A percentile compares a stretch with the other conserved stretches of the same genome.
Conservation (phyloP, 2,113 vertebrate genomes). For the Microtus montanus region DNA sequence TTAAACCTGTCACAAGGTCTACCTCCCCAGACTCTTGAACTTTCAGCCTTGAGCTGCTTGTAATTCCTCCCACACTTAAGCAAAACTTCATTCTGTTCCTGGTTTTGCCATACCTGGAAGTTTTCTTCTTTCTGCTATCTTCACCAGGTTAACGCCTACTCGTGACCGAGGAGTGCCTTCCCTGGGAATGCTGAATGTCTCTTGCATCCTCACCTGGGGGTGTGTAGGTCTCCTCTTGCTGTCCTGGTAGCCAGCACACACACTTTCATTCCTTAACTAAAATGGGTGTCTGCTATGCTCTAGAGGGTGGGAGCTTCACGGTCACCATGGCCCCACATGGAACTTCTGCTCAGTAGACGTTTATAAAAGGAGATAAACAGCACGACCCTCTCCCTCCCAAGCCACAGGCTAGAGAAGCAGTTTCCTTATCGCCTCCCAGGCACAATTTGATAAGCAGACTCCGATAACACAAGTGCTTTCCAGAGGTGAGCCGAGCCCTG, state of each 20-base stretch:
- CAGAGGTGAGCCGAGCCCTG: conserved; percentile 12
- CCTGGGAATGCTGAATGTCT: background rate
- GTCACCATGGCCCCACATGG: background rate
- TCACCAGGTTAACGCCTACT: conserved; percentile 2
- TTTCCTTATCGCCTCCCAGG: background rate
- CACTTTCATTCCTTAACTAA: background rate
- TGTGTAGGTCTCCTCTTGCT: background rate
- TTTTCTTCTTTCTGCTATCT: background rate
- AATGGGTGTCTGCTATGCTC: background rate
- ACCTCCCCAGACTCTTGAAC: conserved; percentile 32
- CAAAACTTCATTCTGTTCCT: conserved; percentile 2
- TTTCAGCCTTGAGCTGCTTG: conserved; percentile 47
- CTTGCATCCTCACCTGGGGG: background rate
- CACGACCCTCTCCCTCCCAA: background rate
- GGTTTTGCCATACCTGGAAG: background rate
- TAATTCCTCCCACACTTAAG: conserved; percentile 38
- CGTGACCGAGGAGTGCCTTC: background rate
- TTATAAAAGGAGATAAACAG: background rate
- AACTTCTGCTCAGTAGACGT: background rate
- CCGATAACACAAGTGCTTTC: conserved; percentile 17
- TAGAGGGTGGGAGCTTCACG: background rate
- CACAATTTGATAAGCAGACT: background rate
- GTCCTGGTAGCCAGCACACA: background rate
- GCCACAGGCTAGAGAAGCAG: background rate
- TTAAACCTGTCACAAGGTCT: background rate